A percentile compares a stretch with the other conserved stretches of the same genome.
Conservation (phyloP, 2,797 vertebrate genomes). For the Loriculus beryllinus region DNA sequence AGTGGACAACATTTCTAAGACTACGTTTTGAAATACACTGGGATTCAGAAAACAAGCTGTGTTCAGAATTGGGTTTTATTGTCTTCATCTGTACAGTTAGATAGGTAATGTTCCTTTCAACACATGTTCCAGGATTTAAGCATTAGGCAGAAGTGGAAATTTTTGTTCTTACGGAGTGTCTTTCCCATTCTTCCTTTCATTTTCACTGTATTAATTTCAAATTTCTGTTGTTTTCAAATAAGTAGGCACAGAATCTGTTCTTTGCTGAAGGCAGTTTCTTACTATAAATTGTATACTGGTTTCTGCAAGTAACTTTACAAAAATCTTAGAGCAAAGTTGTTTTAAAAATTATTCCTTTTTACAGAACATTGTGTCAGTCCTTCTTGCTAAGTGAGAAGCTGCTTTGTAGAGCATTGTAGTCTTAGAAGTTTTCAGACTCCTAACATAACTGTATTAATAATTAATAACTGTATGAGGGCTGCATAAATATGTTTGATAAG, state of each 20-base stretch:
- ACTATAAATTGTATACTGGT: neutral
- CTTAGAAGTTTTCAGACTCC: neutral
- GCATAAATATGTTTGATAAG: neutral
- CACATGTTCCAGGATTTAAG: neutral
- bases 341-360: neutral
- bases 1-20: neutral
- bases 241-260: neutral
- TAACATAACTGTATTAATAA: neutral
- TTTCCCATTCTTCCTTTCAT: neutral
- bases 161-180: neutral
- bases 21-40: fast-evolving
- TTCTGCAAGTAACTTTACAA: neutral
- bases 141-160: neutral
- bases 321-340: neutral
- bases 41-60: neutral
- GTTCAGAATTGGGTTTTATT: neutral
- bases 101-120: neutral
- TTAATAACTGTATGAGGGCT: neutral
- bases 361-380: neutral
- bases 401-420: neutral
- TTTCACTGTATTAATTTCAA: neutral
- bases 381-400: neutral
- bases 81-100: neutral
- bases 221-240: neutral
- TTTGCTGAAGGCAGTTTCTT: neutral